phyloP scores from a whole-genome alignment of 1,140 invertebrate genomes.

The Atta cephalotes region DNA sequence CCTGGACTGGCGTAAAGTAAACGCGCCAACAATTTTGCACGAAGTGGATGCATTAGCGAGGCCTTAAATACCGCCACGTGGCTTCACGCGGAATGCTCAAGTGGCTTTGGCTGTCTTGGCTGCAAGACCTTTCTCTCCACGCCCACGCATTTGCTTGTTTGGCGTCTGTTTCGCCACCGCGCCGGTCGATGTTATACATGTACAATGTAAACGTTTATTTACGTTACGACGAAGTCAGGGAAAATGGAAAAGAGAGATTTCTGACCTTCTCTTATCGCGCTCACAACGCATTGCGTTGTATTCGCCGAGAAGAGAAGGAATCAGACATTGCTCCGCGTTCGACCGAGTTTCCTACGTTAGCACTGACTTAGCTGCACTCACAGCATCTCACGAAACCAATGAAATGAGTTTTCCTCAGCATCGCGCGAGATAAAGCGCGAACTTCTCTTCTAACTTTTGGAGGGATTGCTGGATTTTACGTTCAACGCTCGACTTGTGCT shows the following conservation, averaged over 20 bases:
- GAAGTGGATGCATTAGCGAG: slow-evolving; percentile 79
- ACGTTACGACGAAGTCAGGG: not conserved
- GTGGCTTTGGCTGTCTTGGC: slow-evolving; percentile 76
- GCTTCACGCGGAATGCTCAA: slow-evolving; percentile 75
- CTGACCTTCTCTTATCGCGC: not conserved
- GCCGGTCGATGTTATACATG: slow-evolving; percentile 18
- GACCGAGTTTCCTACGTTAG: slow-evolving; percentile 51
- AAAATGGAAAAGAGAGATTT: slow-evolving; percentile 54
- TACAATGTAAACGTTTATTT: slow-evolving; percentile 23
- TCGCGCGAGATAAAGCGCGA: slow-evolving; percentile 44
- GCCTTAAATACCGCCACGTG: slow-evolving; percentile 78
- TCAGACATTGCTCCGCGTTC: slow-evolving; percentile 30
- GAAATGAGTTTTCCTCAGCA: slow-evolving; percentile 44
- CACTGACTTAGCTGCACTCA: slow-evolving; percentile 42
- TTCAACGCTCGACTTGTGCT: slow-evolving; percentile 19
- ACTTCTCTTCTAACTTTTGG: slow-evolving; percentile 29
- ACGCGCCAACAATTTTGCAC: slow-evolving; percentile 78
- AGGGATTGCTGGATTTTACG: slow-evolving; percentile 44
- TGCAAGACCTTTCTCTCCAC: slow-evolving; percentile 57
- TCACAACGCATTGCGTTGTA: slow-evolving; percentile 38
- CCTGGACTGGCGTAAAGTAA: slow-evolving; percentile 74
- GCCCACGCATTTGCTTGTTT: slow-evolving; percentile 39
- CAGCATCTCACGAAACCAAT: slow-evolving; percentile 48
- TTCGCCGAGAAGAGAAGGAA: not conserved
- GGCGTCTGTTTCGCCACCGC: slow-evolving; percentile 6